Evolutionary conservation across 2,888 invertebrate species (phyloP), one percentile per base, ranked within the genome.

Genomic region (Hydrotaea diabolus): DNA sequence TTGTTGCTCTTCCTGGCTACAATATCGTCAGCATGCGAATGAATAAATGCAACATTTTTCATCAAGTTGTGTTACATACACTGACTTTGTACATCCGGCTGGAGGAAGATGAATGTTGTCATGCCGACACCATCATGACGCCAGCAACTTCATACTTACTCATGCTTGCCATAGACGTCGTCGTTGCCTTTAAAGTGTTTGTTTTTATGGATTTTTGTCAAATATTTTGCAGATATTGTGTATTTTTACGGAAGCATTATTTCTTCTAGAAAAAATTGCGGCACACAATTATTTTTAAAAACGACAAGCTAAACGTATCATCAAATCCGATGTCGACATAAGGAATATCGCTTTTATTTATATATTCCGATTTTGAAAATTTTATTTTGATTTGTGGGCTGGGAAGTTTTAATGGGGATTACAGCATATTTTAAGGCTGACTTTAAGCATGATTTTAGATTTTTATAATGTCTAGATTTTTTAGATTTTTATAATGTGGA

Each of bases 101-200:
- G 88, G 87, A 90, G 90, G 79, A 91, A 91, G 91, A 91, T 91
- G 90, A 89, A 91, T 91, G 90, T 89, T 88, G 87, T 86, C 88
- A 78, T 88, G 89, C 88, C 90, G 90, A 89, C 89, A 91, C 90
- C 90, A 89, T 88, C 89, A 89, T 88, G 90, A 91, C 90, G 90
- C 91, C 91, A 90, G 88, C 80, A 80, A 59, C 76, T 82, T 77
- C 43, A 11, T 39, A 53, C 36, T n/a, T n/a, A 72, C 36, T 31
- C 11, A 7, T 31, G 31, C 31, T 31, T 31, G 31, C 31, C 31
- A 31, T 17, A 39, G 69, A 46, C 21, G 43, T 66, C 21, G 43
- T 66, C 19, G 39, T 66, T 66, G 43, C 43, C 39, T 69, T 39
- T 69, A 69, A 69, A 62, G 62, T 39, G n/a, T 69, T n/a, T 77